Conservation (phyloP, 2,113 vertebrate genomes). For the Leptosomus discolor region DNA sequence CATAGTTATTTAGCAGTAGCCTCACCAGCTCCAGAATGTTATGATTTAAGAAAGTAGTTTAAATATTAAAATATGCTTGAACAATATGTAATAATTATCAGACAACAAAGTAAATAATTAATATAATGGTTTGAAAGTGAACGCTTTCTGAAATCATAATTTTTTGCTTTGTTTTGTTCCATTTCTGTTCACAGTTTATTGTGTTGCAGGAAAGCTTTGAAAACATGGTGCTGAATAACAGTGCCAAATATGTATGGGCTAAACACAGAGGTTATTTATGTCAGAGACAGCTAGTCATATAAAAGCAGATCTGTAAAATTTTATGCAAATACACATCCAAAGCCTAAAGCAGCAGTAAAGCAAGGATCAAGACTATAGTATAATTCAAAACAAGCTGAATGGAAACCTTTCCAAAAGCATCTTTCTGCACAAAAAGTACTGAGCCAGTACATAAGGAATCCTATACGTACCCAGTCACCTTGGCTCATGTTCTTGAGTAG, state of each 20-base stretch:
- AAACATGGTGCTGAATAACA: neutral
- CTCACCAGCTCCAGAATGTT: neutral
- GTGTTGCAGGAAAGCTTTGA: neutral
- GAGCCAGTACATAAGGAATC: neutral
- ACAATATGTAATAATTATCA: neutral
- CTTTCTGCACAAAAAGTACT: neutral
- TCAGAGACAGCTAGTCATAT: neutral
- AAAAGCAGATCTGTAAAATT: neutral
- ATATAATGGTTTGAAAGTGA: neutral
- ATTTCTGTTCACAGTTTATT: neutral
- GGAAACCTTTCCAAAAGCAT: neutral
- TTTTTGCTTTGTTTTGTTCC: slow-evolving; percentile 13
- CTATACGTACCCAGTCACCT: neutral
- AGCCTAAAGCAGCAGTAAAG: neutral
- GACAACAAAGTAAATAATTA: neutral
- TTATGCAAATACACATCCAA: neutral
- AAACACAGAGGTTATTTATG: neutral
- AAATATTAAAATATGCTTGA: neutral
- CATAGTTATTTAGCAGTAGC: neutral
- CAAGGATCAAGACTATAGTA: neutral
- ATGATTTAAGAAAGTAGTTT: slow-evolving; percentile 24
- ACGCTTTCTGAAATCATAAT: slow-evolving; percentile 5
- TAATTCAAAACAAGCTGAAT: neutral
- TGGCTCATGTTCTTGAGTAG: neutral
- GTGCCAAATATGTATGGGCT: neutral